A percentile compares a stretch with the other conserved stretches of the same genome.
These are phyloP conservation scores for Scotopteryx bipunctaria DNA, from an alignment of 2,888 invertebrate genomes.

Conservation along the genomic window DNA sequence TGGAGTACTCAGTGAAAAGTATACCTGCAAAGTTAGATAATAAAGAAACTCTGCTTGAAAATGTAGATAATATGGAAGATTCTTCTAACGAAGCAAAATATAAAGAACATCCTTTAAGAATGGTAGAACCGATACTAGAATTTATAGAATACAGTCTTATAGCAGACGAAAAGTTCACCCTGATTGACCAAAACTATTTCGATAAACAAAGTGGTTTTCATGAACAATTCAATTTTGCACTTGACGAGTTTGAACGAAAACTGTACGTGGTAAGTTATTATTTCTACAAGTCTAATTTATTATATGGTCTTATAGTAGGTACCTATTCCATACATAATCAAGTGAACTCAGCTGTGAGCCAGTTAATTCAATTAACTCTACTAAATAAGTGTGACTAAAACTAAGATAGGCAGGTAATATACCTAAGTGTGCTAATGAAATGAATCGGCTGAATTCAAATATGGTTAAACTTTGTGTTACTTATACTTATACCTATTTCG, in stretches of 20 bases:
- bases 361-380: constrained; percentile 3
- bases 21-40: no score
- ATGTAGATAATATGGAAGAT: no score
- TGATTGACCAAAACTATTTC: background rate
- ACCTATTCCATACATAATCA: background rate
- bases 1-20: no score
- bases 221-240: background rate
- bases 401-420: background rate
- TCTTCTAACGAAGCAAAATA: no score
- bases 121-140: no score
- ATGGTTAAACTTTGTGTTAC: no score
- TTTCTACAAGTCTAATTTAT: background rate
- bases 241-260: constrained; percentile 49
- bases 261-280: constrained; percentile 52
- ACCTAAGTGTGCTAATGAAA: background rate
- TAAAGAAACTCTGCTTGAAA: no score
- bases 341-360: background rate
- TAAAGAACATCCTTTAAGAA: no score
- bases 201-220: background rate
- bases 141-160: background rate
- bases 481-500: no score
- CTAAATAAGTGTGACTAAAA: constrained; percentile 13
- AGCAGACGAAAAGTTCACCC: no score
- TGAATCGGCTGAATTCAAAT: no score
- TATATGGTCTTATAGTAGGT: background rate